A percentile compares a stretch with the other conserved stretches of the same genome.
Conservation (phyloP, 2,113 vertebrate genomes). For the Genyomyrus donnyi region DNA sequence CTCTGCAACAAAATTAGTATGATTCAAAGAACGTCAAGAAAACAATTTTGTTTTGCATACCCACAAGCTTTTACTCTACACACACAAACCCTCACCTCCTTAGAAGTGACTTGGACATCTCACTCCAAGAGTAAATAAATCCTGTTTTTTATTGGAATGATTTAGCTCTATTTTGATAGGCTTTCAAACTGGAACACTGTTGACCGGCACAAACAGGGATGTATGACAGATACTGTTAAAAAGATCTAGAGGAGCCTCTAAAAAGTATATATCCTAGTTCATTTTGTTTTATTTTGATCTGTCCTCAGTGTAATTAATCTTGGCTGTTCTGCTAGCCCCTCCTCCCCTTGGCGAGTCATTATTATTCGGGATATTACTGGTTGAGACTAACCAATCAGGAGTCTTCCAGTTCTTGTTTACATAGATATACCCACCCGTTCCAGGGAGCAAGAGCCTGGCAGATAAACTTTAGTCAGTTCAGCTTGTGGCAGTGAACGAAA, state of each 20-base stretch:
- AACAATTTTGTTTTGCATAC: slow-evolving; percentile 30
- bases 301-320: not conserved
- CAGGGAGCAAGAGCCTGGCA: not conserved
- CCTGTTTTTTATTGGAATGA: not conserved
- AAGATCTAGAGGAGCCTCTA: not conserved
- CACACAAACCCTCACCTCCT: not conserved
- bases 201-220: not conserved
- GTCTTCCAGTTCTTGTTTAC: not conserved
- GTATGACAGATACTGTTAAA: not conserved
- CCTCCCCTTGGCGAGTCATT: not conserved
- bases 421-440: not conserved
- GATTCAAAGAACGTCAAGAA: slow-evolving; percentile 16
- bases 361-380: not conserved
- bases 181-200: not conserved
- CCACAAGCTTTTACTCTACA: not conserved
- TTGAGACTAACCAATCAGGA: not conserved
- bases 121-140: not conserved
- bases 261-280: not conserved
- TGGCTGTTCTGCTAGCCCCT: not conserved
- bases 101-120: not conserved
- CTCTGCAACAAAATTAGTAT: not conserved
- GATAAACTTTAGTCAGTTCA: not conserved
- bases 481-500: not conserved
- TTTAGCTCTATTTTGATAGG: not conserved
- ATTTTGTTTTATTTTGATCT: not conserved